Evolutionary conservation across 2,113 vertebrate species (phyloP).

Genomic region (Chionomys nivalis): DNA sequence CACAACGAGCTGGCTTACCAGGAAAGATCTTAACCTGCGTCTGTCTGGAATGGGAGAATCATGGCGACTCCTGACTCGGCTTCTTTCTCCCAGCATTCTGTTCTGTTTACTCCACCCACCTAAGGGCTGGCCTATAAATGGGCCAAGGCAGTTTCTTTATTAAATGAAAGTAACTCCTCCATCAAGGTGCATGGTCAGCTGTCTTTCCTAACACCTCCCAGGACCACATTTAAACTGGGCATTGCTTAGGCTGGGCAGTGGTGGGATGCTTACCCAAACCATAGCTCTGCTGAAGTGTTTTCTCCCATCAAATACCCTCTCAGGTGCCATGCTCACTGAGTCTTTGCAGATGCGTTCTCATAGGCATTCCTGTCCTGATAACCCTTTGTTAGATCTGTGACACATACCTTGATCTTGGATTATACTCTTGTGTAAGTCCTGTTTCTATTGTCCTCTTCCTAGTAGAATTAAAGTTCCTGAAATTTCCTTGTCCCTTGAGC

Average conservation of each 20-base stretch:
- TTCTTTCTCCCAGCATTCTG: too few species aligned
- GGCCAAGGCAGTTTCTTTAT: too few species aligned
- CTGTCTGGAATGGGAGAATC: too few species aligned
- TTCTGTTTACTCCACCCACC: too few species aligned
- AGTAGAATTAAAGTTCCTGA: neutral
- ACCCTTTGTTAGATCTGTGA: neutral
- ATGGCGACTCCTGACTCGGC: too few species aligned
- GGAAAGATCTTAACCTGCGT: too few species aligned
- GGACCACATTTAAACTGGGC: neutral
- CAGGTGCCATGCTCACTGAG: neutral
- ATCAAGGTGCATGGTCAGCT: too few species aligned
- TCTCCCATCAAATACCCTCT: neutral
- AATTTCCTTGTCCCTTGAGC: neutral
- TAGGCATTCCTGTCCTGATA: neutral
- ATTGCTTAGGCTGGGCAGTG: neutral
- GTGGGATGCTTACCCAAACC: neutral
- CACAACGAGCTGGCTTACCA: too few species aligned
- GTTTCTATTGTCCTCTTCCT: neutral
- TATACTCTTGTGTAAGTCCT: neutral
- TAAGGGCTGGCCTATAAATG: too few species aligned
- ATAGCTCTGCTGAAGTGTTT: neutral
- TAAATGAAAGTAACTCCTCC: too few species aligned
- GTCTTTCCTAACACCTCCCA: neutral
- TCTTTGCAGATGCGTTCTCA: neutral
- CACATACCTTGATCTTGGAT: neutral